Evolutionary conservation across 2,888 invertebrate species (phyloP).

Genomic region (Diabrotica balteata): DNA sequence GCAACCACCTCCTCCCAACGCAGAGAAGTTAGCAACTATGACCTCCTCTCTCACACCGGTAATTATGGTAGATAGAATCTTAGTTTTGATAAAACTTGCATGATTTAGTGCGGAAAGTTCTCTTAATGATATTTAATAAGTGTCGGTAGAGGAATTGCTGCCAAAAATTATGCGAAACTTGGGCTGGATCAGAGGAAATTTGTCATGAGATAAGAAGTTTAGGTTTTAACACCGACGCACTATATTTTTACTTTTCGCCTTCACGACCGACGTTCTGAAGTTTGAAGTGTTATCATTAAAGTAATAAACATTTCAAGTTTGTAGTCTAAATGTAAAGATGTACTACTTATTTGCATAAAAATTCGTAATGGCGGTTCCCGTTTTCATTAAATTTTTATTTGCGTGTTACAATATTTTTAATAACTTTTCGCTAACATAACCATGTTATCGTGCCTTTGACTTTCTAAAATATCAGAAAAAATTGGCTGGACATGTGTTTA

Average conservation of each 20-base stretch:
- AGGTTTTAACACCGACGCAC: conserved; percentile 10
- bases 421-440: too few relatives aligned
- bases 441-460: too few relatives aligned
- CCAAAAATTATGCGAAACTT: conserved; percentile 18
- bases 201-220: conserved; percentile 11
- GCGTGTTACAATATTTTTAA: too few relatives aligned
- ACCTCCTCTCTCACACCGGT: conserved; percentile 30
- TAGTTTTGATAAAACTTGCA: conserved; percentile 32
- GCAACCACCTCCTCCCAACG: background rate
- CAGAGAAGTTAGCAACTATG: conserved; percentile 24
- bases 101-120: conserved; percentile 33
- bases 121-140: conserved; percentile 34
- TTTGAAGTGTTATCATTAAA: background rate
- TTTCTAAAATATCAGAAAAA: too few relatives aligned
- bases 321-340: too few relatives aligned
- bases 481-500: too few relatives aligned
- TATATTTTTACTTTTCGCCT: background rate
- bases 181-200: conserved; percentile 6
- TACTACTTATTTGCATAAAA: too few relatives aligned
- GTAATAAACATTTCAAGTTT: too few relatives aligned
- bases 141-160: conserved; percentile 17
- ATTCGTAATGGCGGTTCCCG: too few relatives aligned
- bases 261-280: background rate
- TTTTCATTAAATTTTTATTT: too few relatives aligned
- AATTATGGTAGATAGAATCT: conserved; percentile 36